Conservation (phyloP, 2,797 vertebrate species). For the Acropternis orthonyx region DNA sequence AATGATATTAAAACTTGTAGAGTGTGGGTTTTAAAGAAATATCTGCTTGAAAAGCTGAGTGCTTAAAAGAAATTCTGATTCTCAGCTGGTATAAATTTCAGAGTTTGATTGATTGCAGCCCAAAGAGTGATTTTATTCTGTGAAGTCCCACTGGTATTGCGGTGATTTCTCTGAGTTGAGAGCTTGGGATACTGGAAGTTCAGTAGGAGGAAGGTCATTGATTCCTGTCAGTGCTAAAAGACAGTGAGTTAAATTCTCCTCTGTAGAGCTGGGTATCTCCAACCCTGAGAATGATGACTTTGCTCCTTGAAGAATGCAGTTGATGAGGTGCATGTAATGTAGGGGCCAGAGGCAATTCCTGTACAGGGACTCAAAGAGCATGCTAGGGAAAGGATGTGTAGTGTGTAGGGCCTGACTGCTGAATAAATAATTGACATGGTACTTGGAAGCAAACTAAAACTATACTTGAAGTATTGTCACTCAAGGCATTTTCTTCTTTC, state of each 20-base stretch:
- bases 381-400: not conserved
- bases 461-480: not conserved
- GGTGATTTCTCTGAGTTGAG: not conserved
- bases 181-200: not conserved
- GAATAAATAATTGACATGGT: not conserved
- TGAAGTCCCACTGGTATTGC: not conserved
- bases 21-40: not conserved
- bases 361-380: not conserved
- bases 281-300: not conserved
- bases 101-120: not conserved
- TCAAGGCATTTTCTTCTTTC: conserved; percentile 30
- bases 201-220: not conserved
- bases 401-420: not conserved
- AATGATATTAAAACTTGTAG: not conserved
- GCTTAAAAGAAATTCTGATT: not conserved
- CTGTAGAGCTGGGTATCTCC: not conserved
- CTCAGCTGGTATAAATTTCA: not conserved
- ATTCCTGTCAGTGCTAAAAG: not conserved
- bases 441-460: not conserved
- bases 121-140: not conserved
- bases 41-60: not conserved
- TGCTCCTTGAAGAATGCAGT: rapidly evolving
- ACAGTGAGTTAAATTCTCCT: not conserved
- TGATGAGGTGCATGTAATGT: not conserved
- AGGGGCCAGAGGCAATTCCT: not conserved